Conservation (phyloP, 2,888 invertebrate genomes). For the Athrips mouffetella region DNA sequence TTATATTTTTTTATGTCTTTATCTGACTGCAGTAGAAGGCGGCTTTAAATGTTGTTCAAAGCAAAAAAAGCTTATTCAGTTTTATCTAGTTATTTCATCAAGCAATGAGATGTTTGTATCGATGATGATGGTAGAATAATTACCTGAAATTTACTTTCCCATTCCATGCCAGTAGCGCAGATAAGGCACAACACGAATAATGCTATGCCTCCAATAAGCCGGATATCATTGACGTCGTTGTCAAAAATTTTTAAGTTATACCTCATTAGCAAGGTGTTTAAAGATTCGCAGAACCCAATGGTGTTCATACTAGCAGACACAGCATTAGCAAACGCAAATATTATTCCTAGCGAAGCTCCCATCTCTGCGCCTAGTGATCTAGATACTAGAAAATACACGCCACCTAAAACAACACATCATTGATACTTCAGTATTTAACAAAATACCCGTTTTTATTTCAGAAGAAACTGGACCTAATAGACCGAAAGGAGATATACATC, state of each 20-base stretch:
- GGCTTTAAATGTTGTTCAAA: too few relatives aligned
- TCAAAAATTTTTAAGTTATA: constrained; percentile 83
- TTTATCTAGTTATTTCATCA: too few relatives aligned
- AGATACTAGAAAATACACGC: constrained; percentile 95
- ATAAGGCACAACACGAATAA: constrained; percentile 85
- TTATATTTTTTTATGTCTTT: too few relatives aligned
- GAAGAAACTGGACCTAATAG: too few relatives aligned
- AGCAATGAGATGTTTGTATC: too few relatives aligned
- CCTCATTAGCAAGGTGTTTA: constrained; percentile 82
- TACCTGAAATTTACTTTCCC: constrained; percentile 90
- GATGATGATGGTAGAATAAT: too few relatives aligned
- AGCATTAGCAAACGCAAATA: constrained; percentile 95
- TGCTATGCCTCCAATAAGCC: constrained; percentile 86
- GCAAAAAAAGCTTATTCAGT: too few relatives aligned
- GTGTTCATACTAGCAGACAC: constrained; percentile 95
- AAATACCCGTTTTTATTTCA: too few relatives aligned
- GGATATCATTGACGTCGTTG: constrained; percentile 81
- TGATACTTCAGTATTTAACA: too few relatives aligned
- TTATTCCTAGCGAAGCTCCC: constrained; percentile 94
- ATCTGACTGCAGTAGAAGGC: too few relatives aligned
- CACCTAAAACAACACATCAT: constrained; percentile 74
- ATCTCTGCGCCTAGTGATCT: constrained; percentile 94
- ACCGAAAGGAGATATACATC: too few relatives aligned
- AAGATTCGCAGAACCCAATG: constrained; percentile 93
- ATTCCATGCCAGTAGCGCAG: constrained; percentile 93